These are phyloP conservation scores for Pseudomyrmex pallidus DNA, from an alignment of 1,140 invertebrate species.

Conservation along the genomic window DNA sequence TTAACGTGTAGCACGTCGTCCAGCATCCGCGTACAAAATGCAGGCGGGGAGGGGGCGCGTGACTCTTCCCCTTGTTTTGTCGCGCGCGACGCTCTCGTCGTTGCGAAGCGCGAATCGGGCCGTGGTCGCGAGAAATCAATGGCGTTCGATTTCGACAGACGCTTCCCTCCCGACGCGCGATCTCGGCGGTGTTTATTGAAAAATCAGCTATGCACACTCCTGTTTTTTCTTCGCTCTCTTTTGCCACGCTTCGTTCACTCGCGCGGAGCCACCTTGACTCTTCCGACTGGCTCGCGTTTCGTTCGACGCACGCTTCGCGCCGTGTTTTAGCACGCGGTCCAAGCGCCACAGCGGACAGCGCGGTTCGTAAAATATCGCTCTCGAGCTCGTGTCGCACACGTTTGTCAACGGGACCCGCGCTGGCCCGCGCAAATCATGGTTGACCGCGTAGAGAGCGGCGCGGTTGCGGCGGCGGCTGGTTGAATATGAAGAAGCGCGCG, in stretches of 20 bases:
- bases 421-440: slow-evolving; percentile 77
- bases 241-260: background rate
- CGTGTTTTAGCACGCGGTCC: slow-evolving; percentile 15
- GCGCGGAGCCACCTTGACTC: background rate
- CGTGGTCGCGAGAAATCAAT: slow-evolving; percentile 67
- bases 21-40: slow-evolving; percentile 56
- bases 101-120: slow-evolving; percentile 42
- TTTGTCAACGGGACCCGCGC: slow-evolving; percentile 74
- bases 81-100: slow-evolving; percentile 35
- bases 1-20: background rate
- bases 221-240: background rate
- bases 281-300: background rate
- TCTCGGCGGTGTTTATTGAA: background rate
- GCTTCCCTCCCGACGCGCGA: slow-evolving; percentile 1
- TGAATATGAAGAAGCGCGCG: slow-evolving; percentile 38
- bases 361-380: slow-evolving; percentile 57
- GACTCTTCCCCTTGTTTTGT: slow-evolving; percentile 59
- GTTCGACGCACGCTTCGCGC: slow-evolving; percentile 36
- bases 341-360: background rate
- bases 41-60: background rate
- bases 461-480: slow-evolving; percentile 50
- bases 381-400: slow-evolving; percentile 58
- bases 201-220: no score
- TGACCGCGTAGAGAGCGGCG: slow-evolving; percentile 60
- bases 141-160: slow-evolving; percentile 66